Percentiles rank a stretch among this genome's conserved stretches.
Conservation (phyloP, 2,113 vertebrate species). For the Acanthochromis polyacanthus region DNA sequence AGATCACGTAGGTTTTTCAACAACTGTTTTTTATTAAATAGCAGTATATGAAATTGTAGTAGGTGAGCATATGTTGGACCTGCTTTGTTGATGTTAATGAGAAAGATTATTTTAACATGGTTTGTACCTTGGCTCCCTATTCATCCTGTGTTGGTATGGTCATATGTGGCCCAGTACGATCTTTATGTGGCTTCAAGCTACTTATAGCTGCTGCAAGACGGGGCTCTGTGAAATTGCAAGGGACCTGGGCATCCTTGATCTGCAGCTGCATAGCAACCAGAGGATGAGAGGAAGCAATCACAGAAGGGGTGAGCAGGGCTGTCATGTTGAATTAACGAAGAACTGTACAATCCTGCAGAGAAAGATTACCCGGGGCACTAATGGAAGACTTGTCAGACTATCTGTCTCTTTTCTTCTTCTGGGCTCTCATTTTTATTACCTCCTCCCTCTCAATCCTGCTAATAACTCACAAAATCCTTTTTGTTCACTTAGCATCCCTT, state of each 20-base stretch:
- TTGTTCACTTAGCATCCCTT: conserved; percentile 44
- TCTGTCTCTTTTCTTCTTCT: conserved; percentile 34
- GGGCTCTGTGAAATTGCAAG: conserved; percentile 58
- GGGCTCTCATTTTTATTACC: conserved; percentile 29
- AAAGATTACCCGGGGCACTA: conserved; percentile 61
- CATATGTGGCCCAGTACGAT: conserved; percentile 29
- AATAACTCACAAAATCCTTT: conserved; percentile 42
- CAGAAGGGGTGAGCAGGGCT: conserved; percentile 58
- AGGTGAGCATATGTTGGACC: not conserved
- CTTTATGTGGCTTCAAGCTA: conserved; percentile 37
- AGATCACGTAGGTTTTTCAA: not conserved
- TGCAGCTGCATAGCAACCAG: conserved; percentile 71
- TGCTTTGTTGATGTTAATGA: conserved; percentile 2
- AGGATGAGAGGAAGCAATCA: conserved; percentile 62
- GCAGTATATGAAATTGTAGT: not conserved
- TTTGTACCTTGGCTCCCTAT: not conserved
- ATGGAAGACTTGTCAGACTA: conserved; percentile 68
- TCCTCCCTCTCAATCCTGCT: conserved; percentile 25
- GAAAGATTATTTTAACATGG: not conserved
- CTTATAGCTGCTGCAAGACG: conserved; percentile 47
- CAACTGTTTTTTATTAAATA: not conserved
- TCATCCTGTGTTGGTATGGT: conserved; percentile 10
- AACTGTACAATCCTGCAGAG: conserved; percentile 56
- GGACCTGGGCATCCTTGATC: conserved; percentile 68
- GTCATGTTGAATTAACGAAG: conserved; percentile 75